These are phyloP conservation scores for Heteromurus nitidus DNA, from an alignment of 2,888 invertebrate species.

Conservation along the genomic window DNA sequence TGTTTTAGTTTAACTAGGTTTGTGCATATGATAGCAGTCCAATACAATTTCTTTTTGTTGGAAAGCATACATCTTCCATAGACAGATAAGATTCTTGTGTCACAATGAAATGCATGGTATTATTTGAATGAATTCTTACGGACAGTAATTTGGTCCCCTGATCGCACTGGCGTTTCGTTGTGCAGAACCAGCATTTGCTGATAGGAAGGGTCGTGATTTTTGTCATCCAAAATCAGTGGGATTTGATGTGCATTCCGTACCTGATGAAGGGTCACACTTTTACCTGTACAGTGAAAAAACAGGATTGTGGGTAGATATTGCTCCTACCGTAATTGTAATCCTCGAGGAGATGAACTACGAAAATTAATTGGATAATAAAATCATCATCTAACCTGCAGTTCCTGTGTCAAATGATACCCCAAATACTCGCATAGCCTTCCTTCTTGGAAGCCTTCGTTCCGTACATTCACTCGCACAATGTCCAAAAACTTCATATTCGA, in stretches of 20 bases:
- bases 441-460: constrained; percentile 20
- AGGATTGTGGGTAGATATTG: too few relatives aligned
- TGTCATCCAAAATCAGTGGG: constrained; percentile 33
- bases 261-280: constrained; percentile 44
- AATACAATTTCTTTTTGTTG: too few relatives aligned
- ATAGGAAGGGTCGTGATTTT: constrained; percentile 27
- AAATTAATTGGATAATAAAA: too few relatives aligned
- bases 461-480: constrained; percentile 58
- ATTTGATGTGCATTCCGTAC: constrained; percentile 54
- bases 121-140: too few relatives aligned
- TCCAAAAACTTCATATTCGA: constrained; percentile 44
- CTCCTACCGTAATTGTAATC: too few relatives aligned
- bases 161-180: constrained; percentile 43
- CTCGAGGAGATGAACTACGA: too few relatives aligned
- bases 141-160: constrained; percentile 57
- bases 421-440: constrained; percentile 41
- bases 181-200: constrained; percentile 51
- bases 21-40: too few relatives aligned
- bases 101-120: neutral
- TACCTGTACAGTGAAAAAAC: too few relatives aligned
- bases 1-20: too few relatives aligned
- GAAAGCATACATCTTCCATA: too few relatives aligned
- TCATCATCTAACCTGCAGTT: constrained; percentile 17
- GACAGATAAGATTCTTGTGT: too few relatives aligned
- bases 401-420: constrained; percentile 60